Base-by-base conservation (phyloP, 2,113 vertebrate species). In the Triplophysa siluroides region DNA sequence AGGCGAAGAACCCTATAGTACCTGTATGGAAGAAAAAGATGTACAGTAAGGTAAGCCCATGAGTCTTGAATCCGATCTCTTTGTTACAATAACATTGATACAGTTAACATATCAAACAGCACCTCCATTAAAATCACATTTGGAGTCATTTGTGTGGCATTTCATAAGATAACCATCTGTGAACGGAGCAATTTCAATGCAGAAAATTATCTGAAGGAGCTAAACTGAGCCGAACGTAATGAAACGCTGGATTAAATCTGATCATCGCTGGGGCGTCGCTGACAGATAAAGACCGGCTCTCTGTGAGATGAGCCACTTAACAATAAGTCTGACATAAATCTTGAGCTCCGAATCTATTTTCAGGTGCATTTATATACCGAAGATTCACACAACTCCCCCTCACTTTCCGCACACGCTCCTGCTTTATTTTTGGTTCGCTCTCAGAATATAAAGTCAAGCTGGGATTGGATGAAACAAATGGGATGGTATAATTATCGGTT, bases 1-100 rank as follows among this genome's bases (percentile, higher is more conserved):
- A 98, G 83, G 98, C 96, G 83, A 99, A 98, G 92, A 99, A 99
- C 85, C 98, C 98, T 91, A 99, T 98, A 87, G 97, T 98, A 83
- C 98, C 98, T 99, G 86, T 3, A 26, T 81, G 33, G 54, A 84
- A 21, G n/a, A 85, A 29, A 21, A 74, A 82, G 16, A 16, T 19
- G 52, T n/a, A 19, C 8, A 6, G 8, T 58, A 2, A 58, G 19
- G 21, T 9, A 56, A 56, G 50, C 11, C 50, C 18, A 18, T 18
- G 14, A 50, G 14, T 16, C 14, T 50, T 16, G 14, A 54, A 54
- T 54, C 50, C 3, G n/a, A 29, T 29, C 7, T 21, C 54, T 21
- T 21, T 21, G 21, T 58, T 21, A 58, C 19, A 3, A 58, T 58
- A n/a, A 9, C n/a, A 58, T 21, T 71, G 26, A 21, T 13, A 21